These are phyloP conservation scores for Caradrina kadenii DNA, from an alignment of 2,888 invertebrate genomes.

Conservation along the genomic window DNA sequence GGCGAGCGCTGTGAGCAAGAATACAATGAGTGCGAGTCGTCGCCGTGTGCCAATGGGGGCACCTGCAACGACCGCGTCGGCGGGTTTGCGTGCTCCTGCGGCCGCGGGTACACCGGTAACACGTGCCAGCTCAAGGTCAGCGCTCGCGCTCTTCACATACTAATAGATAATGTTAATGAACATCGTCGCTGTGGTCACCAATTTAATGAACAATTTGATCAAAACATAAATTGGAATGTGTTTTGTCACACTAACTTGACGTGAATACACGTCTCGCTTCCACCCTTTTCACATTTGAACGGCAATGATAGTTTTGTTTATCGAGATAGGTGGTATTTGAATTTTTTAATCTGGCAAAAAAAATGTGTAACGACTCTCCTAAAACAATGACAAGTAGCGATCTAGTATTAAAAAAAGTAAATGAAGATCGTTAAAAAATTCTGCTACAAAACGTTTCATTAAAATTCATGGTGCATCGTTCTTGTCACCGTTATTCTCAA, in stretches of 20 bases:
- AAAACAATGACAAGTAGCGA: not conserved
- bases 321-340: not conserved
- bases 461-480: conserved; percentile 33
- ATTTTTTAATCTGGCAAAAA: not conserved
- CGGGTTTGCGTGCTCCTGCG: conserved; percentile 92
- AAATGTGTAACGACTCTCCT: not conserved
- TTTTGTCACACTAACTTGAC: too few relatives aligned
- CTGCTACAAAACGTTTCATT: conserved; percentile 26
- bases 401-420: not conserved
- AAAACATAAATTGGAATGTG: not conserved
- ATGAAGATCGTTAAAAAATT: not conserved
- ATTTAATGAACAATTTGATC: not conserved
- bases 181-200: not conserved
- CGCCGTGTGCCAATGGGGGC: conserved; percentile 94
- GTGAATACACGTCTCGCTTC: too few relatives aligned
- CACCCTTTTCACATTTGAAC: too few relatives aligned
- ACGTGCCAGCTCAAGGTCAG: conserved; percentile 93
- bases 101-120: conserved; percentile 93
- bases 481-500: conserved; percentile 31
- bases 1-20: conserved; percentile 94
- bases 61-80: conserved; percentile 94
- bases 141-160: conserved; percentile 11
- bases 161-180: conserved; percentile 27
- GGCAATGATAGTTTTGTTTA: too few relatives aligned
- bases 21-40: conserved; percentile 94